Base-by-base conservation (phyloP, 2,888 invertebrate genomes). In the Sinodicranocentrus sp. region DNA sequence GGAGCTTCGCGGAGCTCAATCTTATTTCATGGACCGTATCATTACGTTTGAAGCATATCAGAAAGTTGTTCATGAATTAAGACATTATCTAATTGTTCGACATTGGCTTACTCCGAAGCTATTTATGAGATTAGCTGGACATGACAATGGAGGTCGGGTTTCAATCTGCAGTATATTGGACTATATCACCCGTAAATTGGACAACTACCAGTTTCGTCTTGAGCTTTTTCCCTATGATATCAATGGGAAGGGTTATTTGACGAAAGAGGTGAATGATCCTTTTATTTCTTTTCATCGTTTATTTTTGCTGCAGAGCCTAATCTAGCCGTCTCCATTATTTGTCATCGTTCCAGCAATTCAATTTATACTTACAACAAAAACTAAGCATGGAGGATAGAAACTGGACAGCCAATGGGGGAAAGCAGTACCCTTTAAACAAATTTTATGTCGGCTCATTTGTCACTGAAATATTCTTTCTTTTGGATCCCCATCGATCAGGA, bases 101-200 rank as follows among this genome's bases (percentile, higher is more conserved):
- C 19, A 21, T 2, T 75, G 63, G 48, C 63, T 75, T 13, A 75
- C 73, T 23, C 44, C 63, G 0, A 75, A 75, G 21, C 21, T 75
- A 33, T 75, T 63, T 48, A 44, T 33, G 21, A 63, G 10, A 26
- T 21, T 75, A 2, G 13, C 26, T 1, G 13, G 17, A 26, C 44
- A 28, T 26, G 63, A 63, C 15, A 48, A 26, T 10, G 28, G 44
- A 1, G 63, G 28, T 1, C 48, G 23, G 1, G 73, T 75, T 6
- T 28, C 1, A 48, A 48, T 75, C 13, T 63, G 21, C 19, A 63
- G 19, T 5, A n/a, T 75, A 21, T 63, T 75, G 63, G 48, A 63
- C 1, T 75, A 75, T n/a, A 63, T 63, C 0, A 13, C 13, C 28
- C 61, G 48, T 5, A 75, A 75, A 15, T 17, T 75, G 10, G n/a